A percentile compares a stretch with the other conserved stretches of the same genome.
phyloP scores from a whole-genome alignment of 35 echinoderm and acorn worm genomes.

The Heliocidaris erythrogramma region DNA sequence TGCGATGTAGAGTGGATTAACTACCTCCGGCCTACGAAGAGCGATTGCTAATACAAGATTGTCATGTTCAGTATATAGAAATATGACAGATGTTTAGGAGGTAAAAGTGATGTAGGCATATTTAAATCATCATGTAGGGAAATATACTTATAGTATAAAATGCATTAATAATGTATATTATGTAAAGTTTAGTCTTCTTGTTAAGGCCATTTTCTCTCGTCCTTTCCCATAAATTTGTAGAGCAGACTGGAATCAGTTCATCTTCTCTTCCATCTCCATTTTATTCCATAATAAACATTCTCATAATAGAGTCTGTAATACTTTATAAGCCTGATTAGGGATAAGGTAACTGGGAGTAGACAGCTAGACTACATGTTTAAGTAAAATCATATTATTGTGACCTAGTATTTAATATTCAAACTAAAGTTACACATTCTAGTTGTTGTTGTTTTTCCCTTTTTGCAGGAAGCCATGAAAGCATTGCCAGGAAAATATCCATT shows the following conservation, averaged over 20 bases:
- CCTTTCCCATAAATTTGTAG: no score
- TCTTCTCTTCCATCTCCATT: no score
- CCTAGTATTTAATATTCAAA: not conserved
- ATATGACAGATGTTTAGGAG: not conserved
- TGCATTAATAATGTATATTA: no score
- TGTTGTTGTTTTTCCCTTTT: not conserved
- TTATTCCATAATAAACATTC: no score
- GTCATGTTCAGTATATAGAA: not conserved
- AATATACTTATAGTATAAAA: not conserved
- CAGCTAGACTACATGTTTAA: not conserved
- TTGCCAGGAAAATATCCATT: not conserved
- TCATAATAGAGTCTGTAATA: no score
- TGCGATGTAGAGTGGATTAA: not conserved
- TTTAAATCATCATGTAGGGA: no score
- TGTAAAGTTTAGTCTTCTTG: no score
- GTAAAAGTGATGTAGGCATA: not conserved
- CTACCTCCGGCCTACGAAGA: not conserved
- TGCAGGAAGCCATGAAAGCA: not conserved
- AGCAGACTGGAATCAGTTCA: no score
- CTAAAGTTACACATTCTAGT: not conserved
- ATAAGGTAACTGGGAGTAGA: no score
- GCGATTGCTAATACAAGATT: not conserved
- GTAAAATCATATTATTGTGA: not conserved
- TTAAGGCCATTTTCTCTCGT: no score
- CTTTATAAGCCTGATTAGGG: no score